Conservation (phyloP, 2,888 invertebrate genomes). For the Hemithea aestivaria region DNA sequence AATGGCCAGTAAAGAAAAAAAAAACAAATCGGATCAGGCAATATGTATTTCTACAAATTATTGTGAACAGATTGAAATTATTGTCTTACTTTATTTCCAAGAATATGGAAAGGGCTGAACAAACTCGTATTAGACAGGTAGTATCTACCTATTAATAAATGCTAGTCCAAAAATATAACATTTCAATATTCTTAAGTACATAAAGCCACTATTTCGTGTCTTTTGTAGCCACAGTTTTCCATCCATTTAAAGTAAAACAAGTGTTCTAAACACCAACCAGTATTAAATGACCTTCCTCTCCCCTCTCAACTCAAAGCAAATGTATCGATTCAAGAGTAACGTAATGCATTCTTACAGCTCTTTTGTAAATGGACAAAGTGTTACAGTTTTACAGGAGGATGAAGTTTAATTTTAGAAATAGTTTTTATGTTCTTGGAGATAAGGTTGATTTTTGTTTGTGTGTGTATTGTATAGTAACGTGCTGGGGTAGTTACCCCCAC, state of each 20-base stretch:
- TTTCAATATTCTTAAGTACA: background rate
- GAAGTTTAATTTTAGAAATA: background rate
- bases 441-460: constrained; percentile 33
- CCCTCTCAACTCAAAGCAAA: constrained; percentile 23
- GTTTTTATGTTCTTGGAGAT: constrained; percentile 7
- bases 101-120: no score
- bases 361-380: constrained; percentile 50
- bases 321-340: constrained; percentile 28
- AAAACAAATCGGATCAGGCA: no score
- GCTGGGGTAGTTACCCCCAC: no score
- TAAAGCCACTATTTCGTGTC: constrained; percentile 1
- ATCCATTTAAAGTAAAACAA: constrained; percentile 49
- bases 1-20: no score
- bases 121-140: no score
- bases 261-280: constrained; percentile 42
- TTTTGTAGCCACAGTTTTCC: constrained; percentile 32
- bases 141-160: background rate
- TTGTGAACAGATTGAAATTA: no score
- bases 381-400: background rate
- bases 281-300: constrained; percentile 31
- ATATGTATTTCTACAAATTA: no score
- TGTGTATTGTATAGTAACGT: constrained; percentile 4
- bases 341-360: constrained; percentile 52
- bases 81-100: no score
- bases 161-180: background rate